Percentiles rank a stretch among this genome's conserved stretches.
These are phyloP conservation scores for Stegostoma tigrinum DNA, from an alignment of 2,113 vertebrate species.

Conservation along the genomic window DNA sequence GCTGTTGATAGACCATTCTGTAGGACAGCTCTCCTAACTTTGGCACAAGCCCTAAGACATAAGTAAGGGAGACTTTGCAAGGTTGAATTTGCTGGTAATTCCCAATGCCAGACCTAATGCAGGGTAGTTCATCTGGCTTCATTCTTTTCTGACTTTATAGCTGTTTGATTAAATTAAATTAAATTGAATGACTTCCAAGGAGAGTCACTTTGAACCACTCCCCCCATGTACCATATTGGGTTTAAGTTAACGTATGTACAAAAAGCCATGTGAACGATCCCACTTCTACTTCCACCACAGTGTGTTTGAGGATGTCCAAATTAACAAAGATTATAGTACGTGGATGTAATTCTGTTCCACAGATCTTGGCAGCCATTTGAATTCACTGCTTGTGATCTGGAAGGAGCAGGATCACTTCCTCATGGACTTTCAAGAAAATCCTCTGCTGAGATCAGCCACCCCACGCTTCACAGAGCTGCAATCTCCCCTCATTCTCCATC, in stretches of 20 bases:
- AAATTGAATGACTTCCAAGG: too few relatives aligned
- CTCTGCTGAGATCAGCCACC: not conserved
- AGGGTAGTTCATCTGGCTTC: too few relatives aligned
- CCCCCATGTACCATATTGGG: not conserved
- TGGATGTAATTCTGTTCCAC: not conserved
- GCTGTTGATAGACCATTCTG: too few relatives aligned
- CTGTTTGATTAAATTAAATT: too few relatives aligned
- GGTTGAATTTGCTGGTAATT: too few relatives aligned
- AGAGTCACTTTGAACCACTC: not conserved
- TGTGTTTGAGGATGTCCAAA: not conserved
- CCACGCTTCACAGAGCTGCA: not conserved
- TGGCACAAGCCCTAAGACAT: too few relatives aligned
- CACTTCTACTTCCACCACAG: not conserved
- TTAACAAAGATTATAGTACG: not conserved
- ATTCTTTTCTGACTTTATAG: too few relatives aligned
- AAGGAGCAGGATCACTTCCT: not conserved
- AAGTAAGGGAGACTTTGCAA: too few relatives aligned
- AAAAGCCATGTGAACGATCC: not conserved
- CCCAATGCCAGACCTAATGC: too few relatives aligned
- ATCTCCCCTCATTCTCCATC: not conserved
- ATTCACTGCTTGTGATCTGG: not conserved
- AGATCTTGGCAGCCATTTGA: not conserved
- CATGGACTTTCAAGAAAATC: not conserved
- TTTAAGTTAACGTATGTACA: not conserved
- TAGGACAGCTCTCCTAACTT: too few relatives aligned